Evolutionary conservation across 1,140 invertebrate species (phyloP).

Genomic region (Phymastichus coffea): DNA sequence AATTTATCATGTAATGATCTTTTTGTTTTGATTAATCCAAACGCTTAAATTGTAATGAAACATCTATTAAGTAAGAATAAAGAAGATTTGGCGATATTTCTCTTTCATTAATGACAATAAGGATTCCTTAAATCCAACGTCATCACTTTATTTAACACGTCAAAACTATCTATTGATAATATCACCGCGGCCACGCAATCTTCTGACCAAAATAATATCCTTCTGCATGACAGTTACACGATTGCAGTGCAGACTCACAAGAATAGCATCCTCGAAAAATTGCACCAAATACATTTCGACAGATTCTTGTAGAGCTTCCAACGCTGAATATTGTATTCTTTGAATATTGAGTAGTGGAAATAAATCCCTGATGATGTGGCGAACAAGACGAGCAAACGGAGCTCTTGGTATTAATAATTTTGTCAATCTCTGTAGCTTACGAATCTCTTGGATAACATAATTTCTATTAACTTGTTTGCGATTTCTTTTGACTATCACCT

Average conservation of each 20-base stretch:
- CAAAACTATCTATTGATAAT: conserved; percentile 36
- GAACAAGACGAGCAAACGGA: conserved; percentile 36
- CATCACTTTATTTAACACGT: too few species aligned
- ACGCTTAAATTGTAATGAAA: too few species aligned
- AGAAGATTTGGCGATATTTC: too few species aligned
- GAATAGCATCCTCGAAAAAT: conserved; percentile 73
- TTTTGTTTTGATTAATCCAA: too few species aligned
- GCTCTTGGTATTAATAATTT: conserved; percentile 38
- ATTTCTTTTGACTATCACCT: conserved; percentile 20
- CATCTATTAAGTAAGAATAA: too few species aligned
- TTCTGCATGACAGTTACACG: conserved; percentile 73
- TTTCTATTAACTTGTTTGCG: neutral
- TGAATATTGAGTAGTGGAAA: conserved; percentile 27
- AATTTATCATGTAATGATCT: too few species aligned
- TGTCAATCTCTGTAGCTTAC: conserved; percentile 30
- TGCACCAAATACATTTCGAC: conserved; percentile 74
- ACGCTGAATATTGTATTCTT: conserved; percentile 59
- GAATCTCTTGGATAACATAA: conserved; percentile 36
- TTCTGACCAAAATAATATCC: conserved; percentile 58
- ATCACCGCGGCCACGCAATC: conserved; percentile 49
- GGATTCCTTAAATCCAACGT: too few species aligned
- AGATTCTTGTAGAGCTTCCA: conserved; percentile 67
- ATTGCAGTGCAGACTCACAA: conserved; percentile 71
- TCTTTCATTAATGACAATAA: too few species aligned
- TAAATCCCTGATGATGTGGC: conserved; percentile 33